Base-by-base conservation (phyloP, 2,797 vertebrate genomes). In the Labeo calbasu region DNA sequence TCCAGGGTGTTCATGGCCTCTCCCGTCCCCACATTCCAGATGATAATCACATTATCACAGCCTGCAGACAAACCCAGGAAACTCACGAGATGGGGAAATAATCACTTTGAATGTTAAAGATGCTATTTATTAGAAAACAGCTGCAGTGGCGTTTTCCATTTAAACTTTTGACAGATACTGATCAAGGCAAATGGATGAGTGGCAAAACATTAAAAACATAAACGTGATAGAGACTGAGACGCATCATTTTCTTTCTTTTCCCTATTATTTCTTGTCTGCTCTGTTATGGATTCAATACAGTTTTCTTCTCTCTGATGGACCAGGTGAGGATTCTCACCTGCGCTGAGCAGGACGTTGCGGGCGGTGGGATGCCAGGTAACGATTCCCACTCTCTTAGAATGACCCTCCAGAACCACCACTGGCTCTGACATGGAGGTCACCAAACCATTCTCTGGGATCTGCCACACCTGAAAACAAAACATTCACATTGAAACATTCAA, bases 11-110 rank as follows among this genome's bases (percentile, higher is more conserved):
- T 97, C 87, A 98, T 93, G 82, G 97, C 94, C 88, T 99, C 97
- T 3, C 96, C 96, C 0, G 97, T 98, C 17, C 97, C 97, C 93
- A 99, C 97, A 0, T 99, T 99, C 98, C 98, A 99, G 94, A 99
- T 96, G 88, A 97, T 94, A 90, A 99, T 89, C 86, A 94, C 91
- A 21, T 98, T 99, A 84, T 99, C 98, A 40, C 97, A 96, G n/a
- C 97, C 98, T 99, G 75, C 19, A 0, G 10, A 65, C 25, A 40
- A 73, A 63, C 25, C 25, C 25, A 4, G 23, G n/a, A 85, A 11
- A 82, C 55, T 48, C 91, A 94, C 28, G 25, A 36, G 11, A 72
- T 28, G 10, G 13, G 28, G 6, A 51, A 40, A 55, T 17, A 11
- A 9, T 12, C 71, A 46, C 1, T 69, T 7, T 25, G 4, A 36